Base-by-base conservation (phyloP, 2,888 invertebrate species). In the Philereme transversata region DNA sequence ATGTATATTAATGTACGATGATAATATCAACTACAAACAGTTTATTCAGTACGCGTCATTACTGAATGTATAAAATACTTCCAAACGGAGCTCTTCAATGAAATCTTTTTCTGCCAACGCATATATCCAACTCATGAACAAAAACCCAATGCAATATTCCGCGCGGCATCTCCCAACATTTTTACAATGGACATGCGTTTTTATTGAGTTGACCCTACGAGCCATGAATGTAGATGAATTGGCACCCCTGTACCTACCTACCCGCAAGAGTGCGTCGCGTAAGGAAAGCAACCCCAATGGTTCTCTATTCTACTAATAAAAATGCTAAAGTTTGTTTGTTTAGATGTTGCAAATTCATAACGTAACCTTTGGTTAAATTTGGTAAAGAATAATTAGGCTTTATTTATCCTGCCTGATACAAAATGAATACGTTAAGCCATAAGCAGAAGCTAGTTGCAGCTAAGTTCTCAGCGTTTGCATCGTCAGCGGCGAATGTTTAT, bases 161-260 rank as follows among this genome's bases (percentile, higher is more conserved):
- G 41, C 10, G 40, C 51, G 54, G 36, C 55, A 43, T 55, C 47
- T 38, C 40, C 45, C 45, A 54, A 62, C 54, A 48, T 58, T 58
- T 58, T 62, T 62, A 53, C 57, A 62, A 62, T 55, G 48, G 48
- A 58, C 58, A 51, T 51, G 48, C 58, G 51, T 58, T 58, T 54
- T 57, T 54, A 62, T 62, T 44, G 58, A 58, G 58, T 55, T 47
- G 55, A 35, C 55, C 59, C 49, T 46, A 48, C 62, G 58, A 51
- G 58, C 8, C 54, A 54, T 60, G 60, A 55, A 51, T 45, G 62
- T 50, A 62, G 57, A 61, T 61, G 56, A 57, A 45, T 35, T 47
- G 58, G 51, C 49, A 33, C 62, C 57, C 57, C 45, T 33, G 57
- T 10, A 38, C 35, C 48, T 22, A 11, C 35, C 36, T 22, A 10